Base-by-base conservation (phyloP, 2,113 vertebrate species). In the Aptenodytes forsteri region DNA sequence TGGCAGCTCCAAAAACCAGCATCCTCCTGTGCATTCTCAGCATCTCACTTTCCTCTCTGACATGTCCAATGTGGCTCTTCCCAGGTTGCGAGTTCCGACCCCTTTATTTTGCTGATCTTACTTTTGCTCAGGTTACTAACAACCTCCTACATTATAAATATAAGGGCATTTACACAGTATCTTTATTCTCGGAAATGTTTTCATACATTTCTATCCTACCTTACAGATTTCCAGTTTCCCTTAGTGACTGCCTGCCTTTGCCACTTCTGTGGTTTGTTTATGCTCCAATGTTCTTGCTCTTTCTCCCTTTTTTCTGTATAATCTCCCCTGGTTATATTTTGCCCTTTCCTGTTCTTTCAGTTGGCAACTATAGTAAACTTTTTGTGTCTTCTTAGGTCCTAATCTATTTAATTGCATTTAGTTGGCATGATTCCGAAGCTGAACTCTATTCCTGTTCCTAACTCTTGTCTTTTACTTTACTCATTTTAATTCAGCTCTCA, bases 331-430 rank as follows among this genome's bases (percentile, higher is more conserved):
- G 52, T 52, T 76, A 42, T 52, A 83, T 49, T 91, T 91, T 54
- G 44, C 75, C 93, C 89, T 94, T 93, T 96, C 30, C 49, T 91
- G 16, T 95, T 83, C 89, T 87, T 93, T 73, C 58, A 38, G 56
- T 23, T 85, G 81, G 72, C 85, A 91, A 34, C 90, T 52, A 29
- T 4, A 88, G 52, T 9, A 10, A 91, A 66, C 13, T 65, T 65
- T 38, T 42, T 54, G 52, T 44, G 21, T 47, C 52, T 32, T 82
- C 83, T 84, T 79, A 56, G 30, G n/a, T 86, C 18, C 26, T 83
- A 92, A 94, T 94, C 85, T 89, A 73, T 87, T 69, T 95, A 96
- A 95, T 95, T 94, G 58, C 75, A 82, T 89, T 95, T 79, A 87
- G 47, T 49, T 76, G 94, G 86, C 89, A 56, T 26, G 40, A 93